Evolutionary conservation across 2,888 invertebrate species (phyloP).

Genomic region (Monochamus alternatus): DNA sequence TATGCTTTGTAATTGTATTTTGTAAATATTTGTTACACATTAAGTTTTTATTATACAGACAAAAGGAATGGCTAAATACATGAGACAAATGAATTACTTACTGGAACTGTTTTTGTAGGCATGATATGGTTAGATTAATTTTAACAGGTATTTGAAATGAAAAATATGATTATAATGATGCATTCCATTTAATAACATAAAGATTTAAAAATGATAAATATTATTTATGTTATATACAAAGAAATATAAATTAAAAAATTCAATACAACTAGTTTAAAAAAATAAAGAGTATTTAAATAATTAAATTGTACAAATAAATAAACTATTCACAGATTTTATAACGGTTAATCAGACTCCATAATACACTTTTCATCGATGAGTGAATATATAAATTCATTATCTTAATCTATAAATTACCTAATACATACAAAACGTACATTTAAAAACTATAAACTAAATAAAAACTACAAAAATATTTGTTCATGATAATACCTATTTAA

Average conservation of each 20-base stretch:
- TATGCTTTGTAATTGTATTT: slow-evolving; percentile 62
- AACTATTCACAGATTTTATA: slow-evolving; percentile 30
- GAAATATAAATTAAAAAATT: slow-evolving; percentile 40
- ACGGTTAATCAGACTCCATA: slow-evolving; percentile 38
- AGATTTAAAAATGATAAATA: slow-evolving; percentile 39
- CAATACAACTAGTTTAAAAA: slow-evolving; percentile 49
- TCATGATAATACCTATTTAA: background rate
- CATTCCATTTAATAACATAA: slow-evolving; percentile 56
- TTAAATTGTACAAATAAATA: slow-evolving; percentile 43
- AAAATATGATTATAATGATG: slow-evolving; percentile 47
- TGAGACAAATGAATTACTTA: slow-evolving; percentile 47
- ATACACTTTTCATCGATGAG: slow-evolving; percentile 16
- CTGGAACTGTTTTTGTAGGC: slow-evolving; percentile 50
- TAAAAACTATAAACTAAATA: background rate
- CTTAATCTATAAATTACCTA: slow-evolving; percentile 3
- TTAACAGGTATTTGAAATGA: slow-evolving; percentile 48
- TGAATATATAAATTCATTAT: background rate
- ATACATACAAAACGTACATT: slow-evolving; percentile 2
- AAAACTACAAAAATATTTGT: background rate
- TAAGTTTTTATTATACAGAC: slow-evolving; percentile 55
- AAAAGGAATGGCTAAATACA: slow-evolving; percentile 51
- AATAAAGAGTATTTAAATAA: slow-evolving; percentile 48
- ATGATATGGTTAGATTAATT: slow-evolving; percentile 56
- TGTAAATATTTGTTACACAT: slow-evolving; percentile 58
- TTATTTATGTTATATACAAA: background rate